Evolutionary conservation across 2,888 invertebrate species (phyloP).

Genomic region (Chelonus formosanus): DNA sequence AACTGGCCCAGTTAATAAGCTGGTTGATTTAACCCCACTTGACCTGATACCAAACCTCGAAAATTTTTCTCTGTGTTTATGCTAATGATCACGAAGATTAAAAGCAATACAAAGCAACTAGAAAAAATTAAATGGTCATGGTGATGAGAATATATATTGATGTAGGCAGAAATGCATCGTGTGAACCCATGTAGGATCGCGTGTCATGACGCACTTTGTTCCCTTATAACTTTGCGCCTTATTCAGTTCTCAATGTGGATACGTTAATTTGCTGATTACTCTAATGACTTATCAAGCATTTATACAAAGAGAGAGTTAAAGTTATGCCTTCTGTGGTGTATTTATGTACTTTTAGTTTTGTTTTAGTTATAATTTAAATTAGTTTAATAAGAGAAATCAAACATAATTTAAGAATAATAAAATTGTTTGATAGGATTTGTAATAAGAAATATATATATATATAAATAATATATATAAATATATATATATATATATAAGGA

Average conservation of each 20-base stretch:
- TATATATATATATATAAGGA: background rate
- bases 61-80: too few species aligned
- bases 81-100: too few species aligned
- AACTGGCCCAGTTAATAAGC: too few species aligned
- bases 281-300: conserved; percentile 51
- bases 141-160: background rate
- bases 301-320: background rate
- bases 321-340: background rate
- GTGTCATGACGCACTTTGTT: conserved; percentile 60
- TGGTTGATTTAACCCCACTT: too few species aligned
- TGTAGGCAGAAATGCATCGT: conserved; percentile 18
- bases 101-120: background rate
- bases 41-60: too few species aligned
- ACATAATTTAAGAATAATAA: background rate
- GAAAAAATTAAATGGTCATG: conserved; percentile 5
- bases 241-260: conserved; percentile 58
- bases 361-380: background rate
- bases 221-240: conserved; percentile 53
- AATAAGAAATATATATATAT: background rate
- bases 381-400: background rate
- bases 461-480: background rate
- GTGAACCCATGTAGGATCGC: conserved; percentile 48
- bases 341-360: too few species aligned
- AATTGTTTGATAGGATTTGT: conserved; percentile 4
- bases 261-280: conserved; percentile 61